These are phyloP conservation scores for Pygoscelis adeliae DNA, from an alignment of 2,113 vertebrate genomes.

Conservation along the genomic window DNA sequence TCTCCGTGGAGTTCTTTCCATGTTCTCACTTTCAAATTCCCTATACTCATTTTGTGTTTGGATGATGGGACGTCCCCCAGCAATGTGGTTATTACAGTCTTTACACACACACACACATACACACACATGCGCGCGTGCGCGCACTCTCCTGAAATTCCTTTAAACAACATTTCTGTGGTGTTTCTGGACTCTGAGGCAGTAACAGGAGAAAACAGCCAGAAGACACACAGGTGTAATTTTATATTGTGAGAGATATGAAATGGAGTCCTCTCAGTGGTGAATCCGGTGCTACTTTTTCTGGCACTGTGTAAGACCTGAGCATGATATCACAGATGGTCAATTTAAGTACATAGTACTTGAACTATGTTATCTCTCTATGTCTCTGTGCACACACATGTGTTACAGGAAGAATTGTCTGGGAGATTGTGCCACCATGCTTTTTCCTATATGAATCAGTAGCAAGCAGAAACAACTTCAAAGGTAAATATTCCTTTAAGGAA, in stretches of 20 bases:
- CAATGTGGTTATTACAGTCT: background rate
- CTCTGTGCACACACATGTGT: background rate
- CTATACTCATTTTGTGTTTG: background rate
- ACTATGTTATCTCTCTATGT: background rate
- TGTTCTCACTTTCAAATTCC: background rate
- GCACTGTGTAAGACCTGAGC: background rate
- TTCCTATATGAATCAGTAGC: background rate
- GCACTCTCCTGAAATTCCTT: background rate
- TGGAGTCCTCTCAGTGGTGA: background rate
- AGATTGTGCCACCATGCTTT: background rate
- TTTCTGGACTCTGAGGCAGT: background rate
- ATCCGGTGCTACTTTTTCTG: background rate
- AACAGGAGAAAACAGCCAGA: background rate
- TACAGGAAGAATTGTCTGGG: background rate
- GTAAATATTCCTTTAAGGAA: conserved; percentile 10
- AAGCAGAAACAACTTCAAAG: background rate
- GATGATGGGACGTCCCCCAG: background rate
- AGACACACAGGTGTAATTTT: background rate
- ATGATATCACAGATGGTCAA: background rate
- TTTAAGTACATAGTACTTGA: background rate
- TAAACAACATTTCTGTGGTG: background rate
- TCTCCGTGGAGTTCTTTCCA: fast-evolving
- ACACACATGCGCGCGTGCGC: no score
- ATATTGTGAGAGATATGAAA: background rate
- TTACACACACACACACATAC: background rate